phyloP scores from a whole-genome alignment of 2,888 invertebrate genomes.

The Macropis europaea region DNA sequence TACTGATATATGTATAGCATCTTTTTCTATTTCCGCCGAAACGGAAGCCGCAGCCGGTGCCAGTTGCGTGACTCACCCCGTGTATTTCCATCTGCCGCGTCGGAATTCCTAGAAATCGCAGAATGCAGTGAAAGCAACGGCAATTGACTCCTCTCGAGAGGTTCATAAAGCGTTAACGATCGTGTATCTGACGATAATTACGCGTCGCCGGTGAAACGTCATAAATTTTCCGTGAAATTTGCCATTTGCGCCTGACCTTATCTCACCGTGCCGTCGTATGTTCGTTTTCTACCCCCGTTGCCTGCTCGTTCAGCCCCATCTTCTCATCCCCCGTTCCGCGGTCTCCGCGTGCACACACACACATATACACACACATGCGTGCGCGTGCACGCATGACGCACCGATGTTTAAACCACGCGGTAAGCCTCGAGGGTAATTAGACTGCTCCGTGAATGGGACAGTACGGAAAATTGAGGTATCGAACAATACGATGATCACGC shows the following conservation, averaged over 20 bases:
- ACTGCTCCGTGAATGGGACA: constrained; percentile 61
- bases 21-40: too few relatives aligned
- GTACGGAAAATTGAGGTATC: constrained; percentile 68
- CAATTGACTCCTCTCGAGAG: constrained; percentile 57
- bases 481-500: constrained; percentile 70
- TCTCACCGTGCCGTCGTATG: constrained; percentile 48
- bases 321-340: background rate
- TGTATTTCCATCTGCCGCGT: too few relatives aligned
- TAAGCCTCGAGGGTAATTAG: constrained; percentile 73
- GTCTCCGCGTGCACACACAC: background rate
- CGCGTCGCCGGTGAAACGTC: constrained; percentile 70
- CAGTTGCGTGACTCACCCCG: too few relatives aligned
- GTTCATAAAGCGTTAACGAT: constrained; percentile 61
- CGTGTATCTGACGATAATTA: constrained; percentile 69
- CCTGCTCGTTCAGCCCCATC: background rate
- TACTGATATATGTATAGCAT: too few relatives aligned
- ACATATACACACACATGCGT: background rate
- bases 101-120: too few relatives aligned
- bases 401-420: constrained; percentile 58
- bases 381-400: background rate
- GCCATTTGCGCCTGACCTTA: constrained; percentile 67
- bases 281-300: constrained; percentile 1
- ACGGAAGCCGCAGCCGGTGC: too few relatives aligned
- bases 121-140: too few relatives aligned
- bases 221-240: constrained; percentile 72